Evolutionary conservation across 2,888 invertebrate genomes (phyloP), one percentile per base, ranked within the genome.

Genomic region (Branchellion lobata): DNA sequence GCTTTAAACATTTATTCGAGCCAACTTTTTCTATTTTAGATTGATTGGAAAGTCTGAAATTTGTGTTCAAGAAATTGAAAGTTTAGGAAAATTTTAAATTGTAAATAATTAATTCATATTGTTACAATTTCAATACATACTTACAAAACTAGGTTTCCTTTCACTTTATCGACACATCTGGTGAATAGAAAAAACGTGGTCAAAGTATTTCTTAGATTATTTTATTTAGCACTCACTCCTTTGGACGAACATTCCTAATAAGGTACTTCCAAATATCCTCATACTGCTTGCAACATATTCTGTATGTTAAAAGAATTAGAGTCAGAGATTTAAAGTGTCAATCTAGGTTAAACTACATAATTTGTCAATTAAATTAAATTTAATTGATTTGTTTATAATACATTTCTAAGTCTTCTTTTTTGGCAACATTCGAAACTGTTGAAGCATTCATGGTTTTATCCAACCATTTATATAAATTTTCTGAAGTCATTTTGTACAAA

Each of bases 101-200:
- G 40, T 18, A 79, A 84, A 84, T 84, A n/a, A n/a, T n/a, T n/a
- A n/a, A n/a, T n/a, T n/a, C n/a, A n/a, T n/a, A n/a, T n/a, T n/a
- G n/a, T n/a, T n/a, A n/a, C n/a, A n/a, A n/a, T n/a, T n/a, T n/a
- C n/a, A n/a, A n/a, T n/a, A n/a, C n/a, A n/a, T n/a, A n/a, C 85
- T 85, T 85, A 85, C 85, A 85, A 81, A 8, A 83, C 82, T 33
- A 85, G 82, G 78, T 85, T 85, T 79, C 85, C 85, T 81, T 83
- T 82, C 11, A 85, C 84, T 74, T 83, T 84, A 79, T 83, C 83
- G n/a, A 85, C 84, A 72, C 84, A 84, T 71, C 85, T 85, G 83
- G n/a, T 83, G 84, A 36, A 82, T n/a, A 80, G 79, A 79, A 33
- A 36, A 27, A 68, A 27, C 36, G 2, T 27, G 11, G 8, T 65